phyloP scores from a whole-genome alignment of 2,888 invertebrate genomes.

The Pachymerium ferrugineum region DNA sequence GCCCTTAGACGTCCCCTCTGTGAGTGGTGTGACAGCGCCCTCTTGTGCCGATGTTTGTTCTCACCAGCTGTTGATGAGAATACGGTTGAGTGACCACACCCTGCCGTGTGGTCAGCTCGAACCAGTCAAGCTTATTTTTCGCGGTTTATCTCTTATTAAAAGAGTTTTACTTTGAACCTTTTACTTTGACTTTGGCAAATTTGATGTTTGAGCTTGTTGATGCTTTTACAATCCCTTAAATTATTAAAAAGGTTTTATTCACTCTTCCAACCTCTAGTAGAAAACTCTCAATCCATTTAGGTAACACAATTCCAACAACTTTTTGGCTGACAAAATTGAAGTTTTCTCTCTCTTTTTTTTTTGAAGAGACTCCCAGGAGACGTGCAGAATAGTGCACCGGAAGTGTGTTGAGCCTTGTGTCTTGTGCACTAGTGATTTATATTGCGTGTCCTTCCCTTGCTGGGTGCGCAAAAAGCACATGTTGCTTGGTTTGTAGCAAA shows the following conservation, averaged over 20 bases:
- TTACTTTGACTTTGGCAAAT: background rate
- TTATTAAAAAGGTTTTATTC: too few relatives aligned
- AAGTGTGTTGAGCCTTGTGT: too few relatives aligned
- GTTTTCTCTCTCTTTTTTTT: too few relatives aligned
- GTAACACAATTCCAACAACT: too few relatives aligned
- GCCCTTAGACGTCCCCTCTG: background rate
- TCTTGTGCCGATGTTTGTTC: slow-evolving; percentile 11
- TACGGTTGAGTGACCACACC: slow-evolving; percentile 1
- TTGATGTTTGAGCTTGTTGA: background rate
- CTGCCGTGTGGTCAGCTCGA: background rate
- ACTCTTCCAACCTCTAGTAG: too few relatives aligned
- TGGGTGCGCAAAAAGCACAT: slow-evolving; percentile 21
- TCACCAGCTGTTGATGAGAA: slow-evolving; percentile 19
- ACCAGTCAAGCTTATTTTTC: slow-evolving; percentile 6
- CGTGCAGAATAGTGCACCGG: slow-evolving; percentile 10
- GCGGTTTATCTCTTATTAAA: background rate
- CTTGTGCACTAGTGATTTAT: too few relatives aligned
- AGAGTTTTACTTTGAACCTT: background rate
- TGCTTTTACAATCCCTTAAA: too few relatives aligned
- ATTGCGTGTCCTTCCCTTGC: slow-evolving; percentile 27
- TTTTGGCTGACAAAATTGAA: too few relatives aligned
- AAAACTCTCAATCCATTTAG: too few relatives aligned
- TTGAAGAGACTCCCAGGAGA: background rate
- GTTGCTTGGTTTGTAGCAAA: slow-evolving; percentile 27
- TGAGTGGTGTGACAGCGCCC: background rate